Evolutionary conservation across 2,113 vertebrate species (phyloP), one percentile per base, ranked within the genome.

Genomic region (Montifringilla adamsi): DNA sequence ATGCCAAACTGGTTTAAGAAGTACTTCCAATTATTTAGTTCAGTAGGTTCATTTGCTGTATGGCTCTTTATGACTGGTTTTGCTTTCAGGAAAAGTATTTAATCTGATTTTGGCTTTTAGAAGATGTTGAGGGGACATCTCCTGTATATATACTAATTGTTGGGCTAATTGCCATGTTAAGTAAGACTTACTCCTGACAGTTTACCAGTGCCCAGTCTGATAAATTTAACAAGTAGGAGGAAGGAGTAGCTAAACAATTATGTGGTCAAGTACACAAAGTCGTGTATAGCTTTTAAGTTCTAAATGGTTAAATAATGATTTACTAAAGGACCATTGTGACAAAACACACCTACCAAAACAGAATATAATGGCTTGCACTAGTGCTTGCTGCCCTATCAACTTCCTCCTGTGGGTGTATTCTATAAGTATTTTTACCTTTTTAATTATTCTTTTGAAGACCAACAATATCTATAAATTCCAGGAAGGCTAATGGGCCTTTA

Each of bases 1-100:
- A 89, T 97, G 83, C 63, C 58, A 96, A 76, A 59, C 74, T 79
- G 44, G 46, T 92, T 87, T 86, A 70, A 91, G 39, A 74, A 92
- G 60, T 82, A 33, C 13, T 78, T 70, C 55, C 21, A 84, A 63
- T 93, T 56, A 30, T 15, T 31, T 84, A 55, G 53, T 75, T 62
- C 46, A 78, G 52, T 50, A 62, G 53, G 28, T 83, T 53, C 15
- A 10, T 49, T 78, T 46, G 11, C 69, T 78, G 5, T 77, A 62
- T 67, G 11, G 31, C 59, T 90, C 3, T 60, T 44, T 87, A 10
- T 35, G 33, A 37, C 52, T 84, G 22, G 2, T 82, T 96, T 95
- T 68, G 6, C 75, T 80, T 90, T 91, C 15, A 60, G 50, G 24
- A 83, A 60, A 68, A n/a, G 23, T 76, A 53, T 47, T 85, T 88